Conservation (phyloP, 2,797 vertebrate genomes). For the Microctenopoma stevenorrisi region DNA sequence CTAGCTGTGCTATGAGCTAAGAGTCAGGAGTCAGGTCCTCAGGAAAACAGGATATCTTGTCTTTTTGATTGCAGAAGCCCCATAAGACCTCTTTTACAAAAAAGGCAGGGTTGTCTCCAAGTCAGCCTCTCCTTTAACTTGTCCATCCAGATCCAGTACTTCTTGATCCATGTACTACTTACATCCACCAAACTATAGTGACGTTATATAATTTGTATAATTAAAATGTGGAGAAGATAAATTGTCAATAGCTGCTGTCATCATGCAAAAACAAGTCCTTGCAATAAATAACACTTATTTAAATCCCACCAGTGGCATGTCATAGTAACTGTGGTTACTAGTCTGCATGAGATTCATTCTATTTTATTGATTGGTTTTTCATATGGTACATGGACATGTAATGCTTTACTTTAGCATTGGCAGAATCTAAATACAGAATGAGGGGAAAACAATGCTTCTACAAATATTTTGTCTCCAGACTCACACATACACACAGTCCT, state of each 20-base stretch:
- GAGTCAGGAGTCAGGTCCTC: neutral
- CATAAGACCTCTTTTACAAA: neutral
- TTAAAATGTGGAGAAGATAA: too few species aligned
- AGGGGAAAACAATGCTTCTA: constrained; percentile 9
- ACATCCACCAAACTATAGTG: too few species aligned
- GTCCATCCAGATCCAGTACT: too few species aligned
- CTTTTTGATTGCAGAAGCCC: neutral
- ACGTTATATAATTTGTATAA: too few species aligned
- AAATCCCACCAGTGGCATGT: neutral
- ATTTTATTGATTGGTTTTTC: neutral
- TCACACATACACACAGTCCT: neutral
- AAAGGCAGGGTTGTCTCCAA: too few species aligned
- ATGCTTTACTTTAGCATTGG: neutral
- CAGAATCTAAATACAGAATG: constrained; percentile 10
- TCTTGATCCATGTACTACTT: too few species aligned
- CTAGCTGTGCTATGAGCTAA: constrained; percentile 6
- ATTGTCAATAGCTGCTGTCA: neutral
- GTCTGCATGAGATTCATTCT: too few species aligned
- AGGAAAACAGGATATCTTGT: neutral
- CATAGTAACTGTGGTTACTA: neutral
- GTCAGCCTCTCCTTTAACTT: too few species aligned
- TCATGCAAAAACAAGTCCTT: neutral
- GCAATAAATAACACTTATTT: neutral
- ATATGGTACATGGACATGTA: neutral
- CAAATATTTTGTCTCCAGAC: neutral